Percentiles rank a stretch among this genome's conserved stretches.
phyloP scores from a whole-genome alignment of 1,140 invertebrate genomes.

The Ostrea denselamellosa region DNA sequence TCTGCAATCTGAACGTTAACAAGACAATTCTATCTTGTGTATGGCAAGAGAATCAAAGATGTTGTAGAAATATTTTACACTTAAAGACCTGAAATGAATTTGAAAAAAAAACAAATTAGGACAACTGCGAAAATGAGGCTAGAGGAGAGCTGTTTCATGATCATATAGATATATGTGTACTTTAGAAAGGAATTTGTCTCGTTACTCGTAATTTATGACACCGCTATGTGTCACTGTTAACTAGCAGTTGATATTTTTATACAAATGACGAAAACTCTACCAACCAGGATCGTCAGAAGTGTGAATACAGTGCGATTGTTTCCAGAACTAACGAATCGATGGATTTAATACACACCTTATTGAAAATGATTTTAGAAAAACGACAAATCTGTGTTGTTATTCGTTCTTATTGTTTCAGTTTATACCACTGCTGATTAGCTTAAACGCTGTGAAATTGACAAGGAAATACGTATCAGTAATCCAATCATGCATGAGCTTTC shows the following conservation, averaged over 20 bases:
- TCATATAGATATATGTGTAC: not conserved
- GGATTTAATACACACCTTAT: too few relatives aligned
- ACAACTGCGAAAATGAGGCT: not conserved
- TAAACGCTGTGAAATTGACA: too few relatives aligned
- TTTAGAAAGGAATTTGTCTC: constrained; percentile 17
- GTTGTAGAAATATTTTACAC: constrained; percentile 6
- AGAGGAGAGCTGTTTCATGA: not conserved
- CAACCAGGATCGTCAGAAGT: not conserved
- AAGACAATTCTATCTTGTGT: not conserved
- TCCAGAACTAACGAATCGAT: too few relatives aligned
- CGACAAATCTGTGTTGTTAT: too few relatives aligned
- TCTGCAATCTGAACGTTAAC: too few relatives aligned
- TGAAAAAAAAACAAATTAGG: not conserved
- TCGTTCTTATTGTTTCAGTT: too few relatives aligned
- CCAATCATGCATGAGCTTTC: too few relatives aligned
- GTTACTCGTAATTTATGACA: not conserved
- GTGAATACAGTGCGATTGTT: too few relatives aligned
- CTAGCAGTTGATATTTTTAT: not conserved
- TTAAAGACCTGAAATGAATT: not conserved
- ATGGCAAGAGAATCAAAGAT: not conserved
- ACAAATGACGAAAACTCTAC: not conserved
- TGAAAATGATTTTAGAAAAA: too few relatives aligned
- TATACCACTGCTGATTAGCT: too few relatives aligned
- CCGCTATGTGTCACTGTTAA: not conserved
- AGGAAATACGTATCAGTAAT: too few relatives aligned